Percentiles rank a stretch among this genome's conserved stretches.
Evolutionary conservation across 2,113 vertebrate genomes (phyloP).

Genomic region (Cyphomyrus discorhynchus): DNA sequence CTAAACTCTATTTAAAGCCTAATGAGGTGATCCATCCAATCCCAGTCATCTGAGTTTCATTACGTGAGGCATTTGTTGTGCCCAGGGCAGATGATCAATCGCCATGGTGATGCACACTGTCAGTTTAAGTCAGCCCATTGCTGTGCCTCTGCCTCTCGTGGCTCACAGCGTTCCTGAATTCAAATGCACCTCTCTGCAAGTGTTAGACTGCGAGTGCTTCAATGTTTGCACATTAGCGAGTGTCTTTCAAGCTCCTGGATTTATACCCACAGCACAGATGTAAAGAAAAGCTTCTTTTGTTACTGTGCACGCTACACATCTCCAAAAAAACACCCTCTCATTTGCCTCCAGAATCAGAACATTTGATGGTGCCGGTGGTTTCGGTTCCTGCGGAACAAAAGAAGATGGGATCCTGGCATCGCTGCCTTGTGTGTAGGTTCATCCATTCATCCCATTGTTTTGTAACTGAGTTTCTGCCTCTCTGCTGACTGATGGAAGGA

Average conservation of each 20-base stretch:
- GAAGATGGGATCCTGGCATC: slow-evolving; percentile 35
- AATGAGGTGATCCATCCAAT: not conserved
- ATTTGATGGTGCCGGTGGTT: slow-evolving; percentile 36
- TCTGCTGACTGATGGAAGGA: slow-evolving; percentile 68
- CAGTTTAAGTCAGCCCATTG: not conserved
- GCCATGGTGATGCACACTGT: not conserved
- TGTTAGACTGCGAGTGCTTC: not conserved
- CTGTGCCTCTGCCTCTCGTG: not conserved
- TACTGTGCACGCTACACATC: not conserved
- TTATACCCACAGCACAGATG: not conserved
- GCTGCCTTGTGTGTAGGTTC: slow-evolving; percentile 41
- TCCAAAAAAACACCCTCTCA: slow-evolving; percentile 17
- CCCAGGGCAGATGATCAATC: not conserved
- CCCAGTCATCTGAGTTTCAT: not conserved
- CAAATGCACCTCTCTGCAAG: not conserved
- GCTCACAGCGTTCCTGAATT: not conserved
- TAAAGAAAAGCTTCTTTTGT: not conserved
- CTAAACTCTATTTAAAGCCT: not conserved
- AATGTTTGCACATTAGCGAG: not conserved
- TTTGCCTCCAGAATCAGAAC: slow-evolving; percentile 40
- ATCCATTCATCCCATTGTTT: slow-evolving; percentile 52
- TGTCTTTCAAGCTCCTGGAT: not conserved
- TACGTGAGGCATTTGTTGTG: not conserved
- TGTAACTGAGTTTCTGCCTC: slow-evolving; percentile 50
- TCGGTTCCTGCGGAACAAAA: slow-evolving; percentile 11